phyloP scores from a whole-genome alignment of 2,888 invertebrate genomes.

The Tenthredo amoena region DNA sequence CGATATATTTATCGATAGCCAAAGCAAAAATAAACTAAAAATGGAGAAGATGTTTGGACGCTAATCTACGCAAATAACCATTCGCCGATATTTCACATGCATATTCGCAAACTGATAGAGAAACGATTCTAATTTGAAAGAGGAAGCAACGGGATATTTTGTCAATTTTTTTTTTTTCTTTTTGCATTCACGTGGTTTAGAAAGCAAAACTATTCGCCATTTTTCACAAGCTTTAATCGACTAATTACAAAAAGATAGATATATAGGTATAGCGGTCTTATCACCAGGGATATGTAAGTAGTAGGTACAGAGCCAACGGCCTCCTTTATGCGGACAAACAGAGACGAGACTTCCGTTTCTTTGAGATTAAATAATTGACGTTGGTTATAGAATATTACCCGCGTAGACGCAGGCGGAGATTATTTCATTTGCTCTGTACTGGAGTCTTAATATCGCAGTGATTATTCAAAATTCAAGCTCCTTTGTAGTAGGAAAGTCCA shows the following conservation, averaged over 20 bases:
- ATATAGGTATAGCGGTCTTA: no score
- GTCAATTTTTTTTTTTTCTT: no score
- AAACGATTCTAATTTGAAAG: not conserved
- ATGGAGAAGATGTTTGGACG: not conserved
- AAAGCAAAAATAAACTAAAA: not conserved
- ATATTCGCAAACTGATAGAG: not conserved
- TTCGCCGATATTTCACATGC: not conserved
- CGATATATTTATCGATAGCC: not conserved
- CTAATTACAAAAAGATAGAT: not conserved
- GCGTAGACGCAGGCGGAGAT: not conserved
- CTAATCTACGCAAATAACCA: not conserved
- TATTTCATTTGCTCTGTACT: not conserved
- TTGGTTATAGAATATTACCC: not conserved
- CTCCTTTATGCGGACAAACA: not conserved
- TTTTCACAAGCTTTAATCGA: not conserved
- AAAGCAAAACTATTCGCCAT: not conserved
- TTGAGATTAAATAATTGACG: slow-evolving; percentile 27
- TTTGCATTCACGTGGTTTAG: not conserved
- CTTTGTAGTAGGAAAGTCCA: not conserved
- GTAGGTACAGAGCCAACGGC: not conserved
- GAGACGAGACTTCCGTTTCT: slow-evolving; percentile 32
- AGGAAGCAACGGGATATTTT: no score
- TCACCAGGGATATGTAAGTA: not conserved
- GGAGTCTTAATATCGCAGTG: not conserved
- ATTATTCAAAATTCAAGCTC: not conserved